phyloP scores from a whole-genome alignment of 1,140 invertebrate genomes.

The Augochlora pura region DNA sequence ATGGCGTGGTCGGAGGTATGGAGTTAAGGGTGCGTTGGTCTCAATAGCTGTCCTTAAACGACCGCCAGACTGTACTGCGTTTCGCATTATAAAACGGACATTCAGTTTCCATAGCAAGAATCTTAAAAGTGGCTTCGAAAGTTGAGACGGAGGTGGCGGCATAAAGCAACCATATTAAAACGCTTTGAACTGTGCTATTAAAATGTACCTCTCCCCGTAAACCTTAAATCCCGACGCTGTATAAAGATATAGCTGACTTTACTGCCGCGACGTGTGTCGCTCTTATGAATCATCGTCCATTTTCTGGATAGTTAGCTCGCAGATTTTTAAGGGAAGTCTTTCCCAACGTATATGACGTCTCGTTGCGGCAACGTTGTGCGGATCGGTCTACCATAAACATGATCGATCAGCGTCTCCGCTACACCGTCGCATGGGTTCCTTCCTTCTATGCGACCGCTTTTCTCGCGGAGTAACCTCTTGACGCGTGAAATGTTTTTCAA shows the following conservation, averaged over 20 bases:
- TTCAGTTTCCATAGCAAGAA: background rate
- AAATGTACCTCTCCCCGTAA: background rate
- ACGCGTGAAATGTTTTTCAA: background rate
- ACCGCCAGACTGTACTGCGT: too few species aligned
- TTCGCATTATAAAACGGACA: background rate
- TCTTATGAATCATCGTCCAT: conserved; percentile 10
- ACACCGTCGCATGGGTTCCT: too few species aligned
- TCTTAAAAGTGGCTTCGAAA: background rate
- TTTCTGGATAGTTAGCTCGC: conserved; percentile 12
- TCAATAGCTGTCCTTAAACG: too few species aligned
- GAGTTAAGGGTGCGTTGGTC: too few species aligned
- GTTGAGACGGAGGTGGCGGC: background rate
- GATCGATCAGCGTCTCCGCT: conserved; percentile 34
- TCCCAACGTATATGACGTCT: conserved; percentile 8
- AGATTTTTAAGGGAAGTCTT: conserved; percentile 3
- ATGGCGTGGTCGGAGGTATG: too few species aligned
- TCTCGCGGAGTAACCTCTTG: background rate
- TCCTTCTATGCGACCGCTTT: background rate
- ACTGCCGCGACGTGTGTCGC: conserved; percentile 3
- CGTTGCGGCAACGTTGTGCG: conserved; percentile 28
- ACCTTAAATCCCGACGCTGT: conserved; percentile 2
- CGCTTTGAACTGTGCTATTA: conserved; percentile 6
- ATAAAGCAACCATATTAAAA: conserved; percentile 9
- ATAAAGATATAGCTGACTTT: conserved; percentile 23
- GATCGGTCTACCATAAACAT: conserved; percentile 49